Evolutionary conservation across 2,888 invertebrate genomes (phyloP).

Genomic region (Eupithecia subfuscata): DNA sequence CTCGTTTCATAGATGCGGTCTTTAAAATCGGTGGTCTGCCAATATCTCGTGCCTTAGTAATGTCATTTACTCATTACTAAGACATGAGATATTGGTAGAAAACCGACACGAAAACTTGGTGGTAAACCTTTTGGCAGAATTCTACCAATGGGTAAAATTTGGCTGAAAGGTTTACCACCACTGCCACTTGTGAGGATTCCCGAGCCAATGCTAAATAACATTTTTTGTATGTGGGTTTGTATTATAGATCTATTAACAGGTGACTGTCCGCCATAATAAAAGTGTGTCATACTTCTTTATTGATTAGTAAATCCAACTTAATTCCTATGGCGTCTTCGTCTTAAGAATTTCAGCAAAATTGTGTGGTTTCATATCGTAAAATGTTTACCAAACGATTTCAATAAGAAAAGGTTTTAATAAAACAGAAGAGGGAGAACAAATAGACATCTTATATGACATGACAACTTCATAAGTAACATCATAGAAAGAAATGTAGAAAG

Average conservation of each 20-base stretch:
- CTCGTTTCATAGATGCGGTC: not conserved
- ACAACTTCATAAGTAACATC: too few species aligned
- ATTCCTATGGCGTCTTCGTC: not conserved
- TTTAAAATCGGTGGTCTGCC: not conserved
- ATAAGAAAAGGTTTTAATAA: too few species aligned
- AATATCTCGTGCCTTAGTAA: not conserved
- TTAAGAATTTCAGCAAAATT: not conserved
- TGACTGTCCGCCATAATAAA: not conserved
- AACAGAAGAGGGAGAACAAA: too few species aligned
- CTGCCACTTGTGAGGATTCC: conserved; percentile 71
- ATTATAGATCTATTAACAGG: conserved; percentile 19
- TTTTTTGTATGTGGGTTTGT: conserved; percentile 48
- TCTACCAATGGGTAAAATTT: too few species aligned
- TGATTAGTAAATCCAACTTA: not conserved
- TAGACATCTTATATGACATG: too few species aligned
- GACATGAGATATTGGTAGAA: too few species aligned
- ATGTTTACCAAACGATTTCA: not conserved
- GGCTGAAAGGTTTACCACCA: conserved; percentile 50
- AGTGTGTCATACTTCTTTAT: conserved; percentile 14
- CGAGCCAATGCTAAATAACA: conserved; percentile 61
- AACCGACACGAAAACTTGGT: too few species aligned
- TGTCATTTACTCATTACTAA: too few species aligned
- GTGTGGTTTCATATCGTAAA: not conserved
- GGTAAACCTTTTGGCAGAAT: too few species aligned
- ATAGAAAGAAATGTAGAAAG: too few species aligned